Conservation (phyloP, 2,888 invertebrate species). For the Meghimatium bilineatum region DNA sequence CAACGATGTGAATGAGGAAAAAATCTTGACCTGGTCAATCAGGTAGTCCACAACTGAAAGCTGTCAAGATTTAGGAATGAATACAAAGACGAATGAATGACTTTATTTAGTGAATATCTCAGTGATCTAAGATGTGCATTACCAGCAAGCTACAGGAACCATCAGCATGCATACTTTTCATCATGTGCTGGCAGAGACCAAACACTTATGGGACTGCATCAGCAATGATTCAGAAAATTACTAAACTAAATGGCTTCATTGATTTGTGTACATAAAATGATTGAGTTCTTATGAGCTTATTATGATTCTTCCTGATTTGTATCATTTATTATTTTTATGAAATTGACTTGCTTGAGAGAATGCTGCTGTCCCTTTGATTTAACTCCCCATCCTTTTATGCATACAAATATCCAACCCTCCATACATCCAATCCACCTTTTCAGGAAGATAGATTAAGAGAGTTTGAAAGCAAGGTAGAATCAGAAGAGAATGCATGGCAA, state of each 20-base stretch:
- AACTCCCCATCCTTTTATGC: neutral
- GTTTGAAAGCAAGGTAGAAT: constrained; percentile 45
- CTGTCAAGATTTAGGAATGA: too few species aligned
- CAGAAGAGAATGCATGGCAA: constrained; percentile 51
- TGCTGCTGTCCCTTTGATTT: constrained; percentile 2
- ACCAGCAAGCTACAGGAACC: too few species aligned
- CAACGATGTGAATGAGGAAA: too few species aligned
- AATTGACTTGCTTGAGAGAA: neutral
- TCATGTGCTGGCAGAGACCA: too few species aligned
- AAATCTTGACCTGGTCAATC: too few species aligned
- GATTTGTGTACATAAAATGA: neutral
- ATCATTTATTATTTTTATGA: neutral
- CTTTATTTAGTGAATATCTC: too few species aligned
- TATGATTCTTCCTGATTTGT: neutral
- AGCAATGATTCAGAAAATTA: too few species aligned
- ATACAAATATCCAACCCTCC: constrained; percentile 11
- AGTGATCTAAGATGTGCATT: too few species aligned
- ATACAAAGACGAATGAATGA: too few species aligned
- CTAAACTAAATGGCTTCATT: neutral
- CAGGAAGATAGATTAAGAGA: constrained; percentile 49
- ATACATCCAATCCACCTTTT: constrained; percentile 29
- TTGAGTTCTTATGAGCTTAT: neutral
- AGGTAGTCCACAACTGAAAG: too few species aligned
- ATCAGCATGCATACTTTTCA: too few species aligned
- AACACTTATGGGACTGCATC: too few species aligned